phyloP scores from a whole-genome alignment of 2,797 vertebrate species.

The Eremophila alpestris region DNA sequence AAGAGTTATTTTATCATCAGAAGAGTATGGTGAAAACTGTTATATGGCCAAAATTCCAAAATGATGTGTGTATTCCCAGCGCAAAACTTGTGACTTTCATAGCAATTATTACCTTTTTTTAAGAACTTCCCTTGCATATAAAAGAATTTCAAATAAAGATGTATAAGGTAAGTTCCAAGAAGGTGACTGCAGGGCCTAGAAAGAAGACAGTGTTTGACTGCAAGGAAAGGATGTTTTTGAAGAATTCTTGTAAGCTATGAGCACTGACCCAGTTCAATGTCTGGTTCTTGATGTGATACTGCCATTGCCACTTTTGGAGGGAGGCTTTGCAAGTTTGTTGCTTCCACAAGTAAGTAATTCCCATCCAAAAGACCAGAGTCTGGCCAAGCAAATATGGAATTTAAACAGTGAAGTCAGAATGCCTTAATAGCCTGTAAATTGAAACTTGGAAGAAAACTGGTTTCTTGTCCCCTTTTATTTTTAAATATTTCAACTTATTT shows the following conservation, averaged over 20 bases:
- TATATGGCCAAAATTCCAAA: background rate
- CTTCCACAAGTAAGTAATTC: background rate
- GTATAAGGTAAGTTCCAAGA: background rate
- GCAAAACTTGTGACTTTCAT: background rate
- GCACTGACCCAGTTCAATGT: accelerated
- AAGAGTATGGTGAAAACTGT: background rate
- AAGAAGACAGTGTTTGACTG: background rate
- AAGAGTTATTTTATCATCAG: background rate
- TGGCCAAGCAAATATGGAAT: background rate
- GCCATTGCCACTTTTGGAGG: background rate
- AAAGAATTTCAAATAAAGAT: background rate
- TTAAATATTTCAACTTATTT: background rate
- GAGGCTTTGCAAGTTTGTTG: background rate
- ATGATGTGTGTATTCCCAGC: background rate
- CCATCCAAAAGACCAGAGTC: background rate
- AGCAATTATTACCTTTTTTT: background rate
- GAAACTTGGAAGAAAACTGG: background rate
- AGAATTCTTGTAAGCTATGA: background rate
- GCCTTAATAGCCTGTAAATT: background rate
- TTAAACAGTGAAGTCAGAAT: constrained; percentile 3
- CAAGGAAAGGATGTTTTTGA: background rate
- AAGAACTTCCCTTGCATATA: background rate
- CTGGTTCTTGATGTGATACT: background rate
- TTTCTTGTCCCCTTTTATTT: background rate
- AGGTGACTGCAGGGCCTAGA: no score